Conservation (phyloP, 2,113 vertebrate species). For the Cavia porcellus region DNA sequence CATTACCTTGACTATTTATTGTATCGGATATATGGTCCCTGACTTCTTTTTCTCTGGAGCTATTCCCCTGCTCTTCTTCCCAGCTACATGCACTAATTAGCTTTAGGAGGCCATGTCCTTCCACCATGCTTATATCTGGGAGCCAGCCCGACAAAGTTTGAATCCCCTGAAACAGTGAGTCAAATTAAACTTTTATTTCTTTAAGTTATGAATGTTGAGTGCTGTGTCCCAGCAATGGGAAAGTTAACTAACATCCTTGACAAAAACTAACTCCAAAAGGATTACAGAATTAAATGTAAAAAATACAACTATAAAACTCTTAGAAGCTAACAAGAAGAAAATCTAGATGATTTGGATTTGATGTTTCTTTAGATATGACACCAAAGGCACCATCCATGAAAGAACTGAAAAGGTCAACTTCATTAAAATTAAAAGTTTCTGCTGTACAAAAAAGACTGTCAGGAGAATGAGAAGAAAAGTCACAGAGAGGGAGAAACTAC, state of each 20-base stretch:
- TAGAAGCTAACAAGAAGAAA: conserved; percentile 1
- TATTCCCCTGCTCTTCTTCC: not conserved
- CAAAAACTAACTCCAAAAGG: conserved; percentile 38
- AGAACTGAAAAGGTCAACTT: not conserved
- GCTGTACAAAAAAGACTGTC: not conserved
- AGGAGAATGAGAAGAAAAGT: conserved; percentile 3
- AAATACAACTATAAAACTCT: not conserved
- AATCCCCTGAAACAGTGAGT: not conserved
- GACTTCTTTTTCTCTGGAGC: not conserved
- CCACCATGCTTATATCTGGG: not conserved
- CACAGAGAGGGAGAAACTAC: not conserved
- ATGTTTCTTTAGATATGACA: not conserved
- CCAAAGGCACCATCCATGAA: not conserved
- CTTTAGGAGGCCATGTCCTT: not conserved
- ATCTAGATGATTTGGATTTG: not conserved
- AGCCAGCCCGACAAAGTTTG: not conserved
- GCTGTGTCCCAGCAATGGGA: not conserved
- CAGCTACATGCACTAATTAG: not conserved
- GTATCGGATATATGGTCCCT: not conserved
- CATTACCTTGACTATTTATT: not conserved
- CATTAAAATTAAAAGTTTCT: conserved; percentile 2
- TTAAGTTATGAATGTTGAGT: not conserved
- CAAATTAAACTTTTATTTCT: not conserved
- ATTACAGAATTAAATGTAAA: not conserved
- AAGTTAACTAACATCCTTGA: not conserved